Percentiles rank a stretch among this genome's conserved stretches.
Evolutionary conservation across 2,113 vertebrate genomes (phyloP).

Genomic region (Macaca mulatta): DNA sequence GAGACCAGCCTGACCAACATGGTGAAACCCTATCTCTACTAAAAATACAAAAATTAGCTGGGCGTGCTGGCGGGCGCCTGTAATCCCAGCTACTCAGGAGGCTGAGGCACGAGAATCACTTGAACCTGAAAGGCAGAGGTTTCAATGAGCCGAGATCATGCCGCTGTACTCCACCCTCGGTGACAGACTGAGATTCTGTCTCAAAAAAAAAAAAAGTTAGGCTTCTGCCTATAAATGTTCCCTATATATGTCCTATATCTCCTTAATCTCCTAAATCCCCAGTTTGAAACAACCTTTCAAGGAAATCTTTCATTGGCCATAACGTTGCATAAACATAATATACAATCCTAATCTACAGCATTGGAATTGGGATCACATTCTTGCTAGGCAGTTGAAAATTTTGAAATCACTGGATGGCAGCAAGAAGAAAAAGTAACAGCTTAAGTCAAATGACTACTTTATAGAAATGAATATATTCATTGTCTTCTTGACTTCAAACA

Average conservation of each 20-base stretch:
- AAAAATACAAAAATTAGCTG: too few species aligned
- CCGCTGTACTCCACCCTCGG: too few species aligned
- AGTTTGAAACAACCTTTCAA: background rate
- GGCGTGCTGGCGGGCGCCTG: too few species aligned
- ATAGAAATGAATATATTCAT: background rate
- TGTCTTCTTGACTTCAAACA: slow-evolving; percentile 4
- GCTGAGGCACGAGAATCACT: too few species aligned
- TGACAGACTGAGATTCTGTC: too few species aligned
- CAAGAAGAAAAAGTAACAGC: background rate
- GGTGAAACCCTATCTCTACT: too few species aligned
- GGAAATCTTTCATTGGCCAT: background rate
- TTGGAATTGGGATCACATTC: background rate
- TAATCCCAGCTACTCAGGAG: too few species aligned
- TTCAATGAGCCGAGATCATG: too few species aligned
- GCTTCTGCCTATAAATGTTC: background rate
- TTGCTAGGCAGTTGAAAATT: background rate
- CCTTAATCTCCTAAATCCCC: background rate
- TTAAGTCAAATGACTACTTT: background rate
- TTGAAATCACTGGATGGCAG: background rate
- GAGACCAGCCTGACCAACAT: too few species aligned
- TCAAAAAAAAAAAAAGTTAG: too few species aligned
- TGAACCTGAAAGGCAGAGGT: too few species aligned
- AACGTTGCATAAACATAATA: background rate
- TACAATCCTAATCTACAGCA: background rate
- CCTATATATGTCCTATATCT: background rate